These are phyloP conservation scores for Acrocephalus kingi DNA, from an alignment of 2,113 vertebrate species.

Conservation along the genomic window DNA sequence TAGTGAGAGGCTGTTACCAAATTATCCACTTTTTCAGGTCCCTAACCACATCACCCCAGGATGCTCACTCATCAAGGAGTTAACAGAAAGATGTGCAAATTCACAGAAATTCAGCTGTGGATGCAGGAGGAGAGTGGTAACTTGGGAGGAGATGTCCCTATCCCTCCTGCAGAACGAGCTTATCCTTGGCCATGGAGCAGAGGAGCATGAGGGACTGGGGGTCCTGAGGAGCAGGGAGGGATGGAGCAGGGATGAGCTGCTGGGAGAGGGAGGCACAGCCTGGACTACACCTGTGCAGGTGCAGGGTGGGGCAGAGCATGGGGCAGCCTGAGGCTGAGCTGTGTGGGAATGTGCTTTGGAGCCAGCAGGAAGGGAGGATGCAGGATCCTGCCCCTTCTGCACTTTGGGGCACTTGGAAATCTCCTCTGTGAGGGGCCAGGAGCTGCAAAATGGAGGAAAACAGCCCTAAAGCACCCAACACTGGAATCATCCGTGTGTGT, in stretches of 20 bases:
- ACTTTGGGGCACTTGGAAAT: background rate
- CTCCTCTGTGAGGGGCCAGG: background rate
- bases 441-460: background rate
- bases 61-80: background rate
- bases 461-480: background rate
- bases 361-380: background rate
- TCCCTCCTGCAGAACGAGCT: background rate
- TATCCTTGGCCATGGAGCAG: background rate
- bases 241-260: background rate
- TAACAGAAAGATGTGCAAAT: background rate
- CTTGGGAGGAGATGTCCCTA: background rate
- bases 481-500: accelerated
- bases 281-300: too few relatives aligned
- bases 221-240: accelerated
- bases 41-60: accelerated
- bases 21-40: background rate
- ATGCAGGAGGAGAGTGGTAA: background rate
- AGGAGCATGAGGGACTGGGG: accelerated
- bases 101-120: background rate
- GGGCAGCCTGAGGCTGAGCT: background rate
- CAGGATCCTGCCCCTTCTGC: background rate
- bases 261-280: background rate
- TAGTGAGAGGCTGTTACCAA: background rate
- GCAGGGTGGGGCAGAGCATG: background rate
- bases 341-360: background rate